Percentiles rank a stretch among this genome's conserved stretches.
Conservation (phyloP, 2,888 invertebrate species). For the Ophion costatus region DNA sequence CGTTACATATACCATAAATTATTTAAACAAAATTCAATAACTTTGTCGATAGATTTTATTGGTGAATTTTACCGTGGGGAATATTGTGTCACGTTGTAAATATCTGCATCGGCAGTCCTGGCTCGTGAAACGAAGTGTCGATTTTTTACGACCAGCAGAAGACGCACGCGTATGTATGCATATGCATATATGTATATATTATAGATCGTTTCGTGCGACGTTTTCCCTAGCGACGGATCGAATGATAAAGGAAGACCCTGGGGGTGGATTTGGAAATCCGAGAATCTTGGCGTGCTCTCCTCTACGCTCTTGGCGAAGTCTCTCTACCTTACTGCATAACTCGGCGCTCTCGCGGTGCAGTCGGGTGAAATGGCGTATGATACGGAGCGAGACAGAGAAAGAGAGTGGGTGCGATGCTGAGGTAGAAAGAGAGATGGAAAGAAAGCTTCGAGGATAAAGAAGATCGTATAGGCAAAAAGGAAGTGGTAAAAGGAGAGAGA, state of each 20-base stretch:
- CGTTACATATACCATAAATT: too few relatives aligned
- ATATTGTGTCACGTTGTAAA: not conserved
- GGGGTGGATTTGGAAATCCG: slow-evolving; percentile 66
- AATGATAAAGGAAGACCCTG: slow-evolving; percentile 66
- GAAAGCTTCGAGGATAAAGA: slow-evolving; percentile 53
- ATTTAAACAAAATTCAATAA: too few relatives aligned
- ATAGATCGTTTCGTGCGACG: slow-evolving; percentile 51
- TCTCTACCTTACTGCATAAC: slow-evolving; percentile 54
- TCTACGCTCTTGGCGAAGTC: slow-evolving; percentile 42
- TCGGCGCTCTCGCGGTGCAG: slow-evolving; percentile 49
- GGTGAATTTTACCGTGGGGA: too few relatives aligned
- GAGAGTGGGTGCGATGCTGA: slow-evolving; percentile 1
- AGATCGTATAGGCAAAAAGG: slow-evolving; percentile 40
- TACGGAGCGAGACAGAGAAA: slow-evolving; percentile 16
- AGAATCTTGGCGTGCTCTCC: slow-evolving; percentile 59
- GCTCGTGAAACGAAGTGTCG: slow-evolving; percentile 30
- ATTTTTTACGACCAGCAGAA: slow-evolving; percentile 46
- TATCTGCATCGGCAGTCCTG: not conserved
- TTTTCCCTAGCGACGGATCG: slow-evolving; percentile 65
- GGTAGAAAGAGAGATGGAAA: slow-evolving; percentile 20
- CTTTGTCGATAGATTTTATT: too few relatives aligned
- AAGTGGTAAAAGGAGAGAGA: slow-evolving; percentile 49
- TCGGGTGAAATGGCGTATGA: slow-evolving; percentile 45
- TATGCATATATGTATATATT: slow-evolving; percentile 32
- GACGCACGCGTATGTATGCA: not conserved